Evolutionary conservation across 2,113 vertebrate species (phyloP).

Genomic region (Orientallactaga bullata): DNA sequence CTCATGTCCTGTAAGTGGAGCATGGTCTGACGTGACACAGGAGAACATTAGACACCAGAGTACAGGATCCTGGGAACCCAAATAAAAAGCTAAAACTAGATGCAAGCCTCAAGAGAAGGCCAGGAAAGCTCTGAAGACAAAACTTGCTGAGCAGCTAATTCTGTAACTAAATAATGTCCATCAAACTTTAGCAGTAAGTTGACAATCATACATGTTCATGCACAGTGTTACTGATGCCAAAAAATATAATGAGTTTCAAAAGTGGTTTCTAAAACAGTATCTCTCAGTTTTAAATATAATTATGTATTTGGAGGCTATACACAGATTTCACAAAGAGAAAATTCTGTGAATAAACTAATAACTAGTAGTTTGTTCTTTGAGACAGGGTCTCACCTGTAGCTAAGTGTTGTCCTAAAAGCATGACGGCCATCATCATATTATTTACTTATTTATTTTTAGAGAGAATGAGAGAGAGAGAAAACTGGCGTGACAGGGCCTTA

Average conservation of each 20-base stretch:
- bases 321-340: neutral
- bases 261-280: neutral
- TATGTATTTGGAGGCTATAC: neutral
- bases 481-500: too few relatives aligned
- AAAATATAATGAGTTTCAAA: conserved; percentile 14
- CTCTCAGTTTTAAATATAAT: neutral
- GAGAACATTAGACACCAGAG: neutral
- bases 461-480: too few relatives aligned
- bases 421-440: neutral
- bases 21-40: neutral
- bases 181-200: neutral
- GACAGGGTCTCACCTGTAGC: neutral
- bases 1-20: neutral
- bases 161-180: neutral
- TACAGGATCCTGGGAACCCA: neutral
- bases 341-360: neutral
- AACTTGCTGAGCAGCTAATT: neutral
- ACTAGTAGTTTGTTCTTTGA: neutral
- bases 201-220: neutral
- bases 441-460: too few relatives aligned
- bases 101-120: neutral
- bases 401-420: neutral
- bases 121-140: neutral
- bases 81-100: neutral
- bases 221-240: neutral